Evolutionary conservation across 2,797 vertebrate species (phyloP).

Genomic region (Coccyzus lansbergi): DNA sequence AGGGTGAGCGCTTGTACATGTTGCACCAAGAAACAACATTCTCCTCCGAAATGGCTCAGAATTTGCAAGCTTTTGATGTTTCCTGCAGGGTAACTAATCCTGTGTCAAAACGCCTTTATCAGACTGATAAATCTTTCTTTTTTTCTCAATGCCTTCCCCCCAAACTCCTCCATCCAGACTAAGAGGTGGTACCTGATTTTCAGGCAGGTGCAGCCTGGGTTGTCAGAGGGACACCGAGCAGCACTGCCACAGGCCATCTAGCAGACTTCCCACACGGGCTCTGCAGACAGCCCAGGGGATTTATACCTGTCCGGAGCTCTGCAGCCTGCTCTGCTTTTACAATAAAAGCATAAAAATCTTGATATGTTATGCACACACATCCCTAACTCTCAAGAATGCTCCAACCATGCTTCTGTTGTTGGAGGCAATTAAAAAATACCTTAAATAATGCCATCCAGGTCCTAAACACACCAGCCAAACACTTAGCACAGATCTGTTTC

Average conservation of each 20-base stretch:
- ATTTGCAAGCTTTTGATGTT: neutral
- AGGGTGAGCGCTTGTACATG: neutral
- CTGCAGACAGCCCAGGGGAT: neutral
- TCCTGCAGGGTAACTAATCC: neutral
- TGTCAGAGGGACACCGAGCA: neutral
- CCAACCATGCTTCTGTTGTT: neutral
- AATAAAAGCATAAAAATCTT: neutral
- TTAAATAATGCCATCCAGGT: neutral
- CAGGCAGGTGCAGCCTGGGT: fast-evolving
- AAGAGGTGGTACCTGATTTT: neutral
- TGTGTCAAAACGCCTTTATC: neutral
- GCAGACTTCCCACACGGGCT: neutral
- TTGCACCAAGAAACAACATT: neutral
- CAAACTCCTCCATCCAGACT: neutral
- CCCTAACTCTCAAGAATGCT: neutral
- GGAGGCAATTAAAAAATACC: neutral
- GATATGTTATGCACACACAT: neutral
- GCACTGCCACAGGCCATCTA: neutral
- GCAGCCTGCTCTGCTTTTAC: neutral
- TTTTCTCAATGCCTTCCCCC: neutral
- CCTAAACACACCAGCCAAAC: neutral
- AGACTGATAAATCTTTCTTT: neutral
- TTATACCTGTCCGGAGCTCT: neutral
- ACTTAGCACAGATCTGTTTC: neutral
- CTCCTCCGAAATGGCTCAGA: neutral